These are phyloP conservation scores for Neodon shergylaensis DNA, from an alignment of 2,113 vertebrate genomes.

Conservation along the genomic window DNA sequence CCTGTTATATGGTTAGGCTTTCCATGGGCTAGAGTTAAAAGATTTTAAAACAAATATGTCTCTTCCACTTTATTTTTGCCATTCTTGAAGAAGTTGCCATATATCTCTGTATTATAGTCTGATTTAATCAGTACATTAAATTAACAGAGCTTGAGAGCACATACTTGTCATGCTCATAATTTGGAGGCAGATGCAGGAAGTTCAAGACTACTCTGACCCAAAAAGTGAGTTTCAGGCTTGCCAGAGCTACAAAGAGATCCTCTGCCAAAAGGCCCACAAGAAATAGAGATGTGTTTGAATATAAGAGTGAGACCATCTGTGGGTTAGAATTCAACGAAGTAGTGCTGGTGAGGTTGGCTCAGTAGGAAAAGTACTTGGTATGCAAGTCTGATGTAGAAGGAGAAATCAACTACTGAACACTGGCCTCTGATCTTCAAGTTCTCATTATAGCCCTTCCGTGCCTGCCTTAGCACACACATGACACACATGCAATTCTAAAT, in stretches of 20 bases:
- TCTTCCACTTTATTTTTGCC: neutral
- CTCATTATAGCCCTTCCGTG: neutral
- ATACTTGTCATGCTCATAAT: neutral
- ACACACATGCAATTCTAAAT: neutral
- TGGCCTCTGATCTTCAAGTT: neutral
- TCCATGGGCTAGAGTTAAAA: neutral
- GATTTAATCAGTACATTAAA: neutral
- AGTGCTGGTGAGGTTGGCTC: neutral
- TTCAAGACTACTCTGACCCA: neutral
- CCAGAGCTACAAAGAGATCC: neutral
- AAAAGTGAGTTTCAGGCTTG: neutral
- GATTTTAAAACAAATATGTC: neutral
- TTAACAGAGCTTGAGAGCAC: neutral
- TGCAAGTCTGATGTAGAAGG: neutral
- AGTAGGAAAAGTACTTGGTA: neutral
- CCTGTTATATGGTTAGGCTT: neutral
- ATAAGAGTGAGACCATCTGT: neutral
- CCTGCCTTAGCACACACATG: neutral
- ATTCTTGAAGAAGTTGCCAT: neutral
- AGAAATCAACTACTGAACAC: neutral
- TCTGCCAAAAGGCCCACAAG: neutral
- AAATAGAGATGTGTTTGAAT: neutral
- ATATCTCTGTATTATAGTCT: neutral
- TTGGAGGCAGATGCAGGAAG: neutral
- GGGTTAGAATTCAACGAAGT: neutral